phyloP scores from a whole-genome alignment of 2,888 invertebrate genomes.

The Capitulum mitella region DNA sequence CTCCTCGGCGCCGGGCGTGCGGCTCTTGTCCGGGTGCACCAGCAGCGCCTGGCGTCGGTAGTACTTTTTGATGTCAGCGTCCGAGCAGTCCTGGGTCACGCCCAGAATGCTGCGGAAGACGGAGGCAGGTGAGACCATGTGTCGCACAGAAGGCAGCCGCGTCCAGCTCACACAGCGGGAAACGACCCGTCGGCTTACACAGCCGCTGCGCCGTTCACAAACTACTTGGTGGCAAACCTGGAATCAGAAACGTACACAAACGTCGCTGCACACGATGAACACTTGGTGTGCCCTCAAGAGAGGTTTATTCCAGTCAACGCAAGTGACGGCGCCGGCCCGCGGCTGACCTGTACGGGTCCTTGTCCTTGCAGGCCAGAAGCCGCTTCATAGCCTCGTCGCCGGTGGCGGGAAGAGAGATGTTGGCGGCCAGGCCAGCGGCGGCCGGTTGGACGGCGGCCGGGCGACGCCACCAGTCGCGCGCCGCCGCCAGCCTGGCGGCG shows the following conservation, averaged over 20 bases:
- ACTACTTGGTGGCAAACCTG: too few species aligned
- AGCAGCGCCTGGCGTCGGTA: constrained; percentile 88
- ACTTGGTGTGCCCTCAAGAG: too few species aligned
- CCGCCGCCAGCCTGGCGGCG: constrained; percentile 9
- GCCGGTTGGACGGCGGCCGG: too few species aligned
- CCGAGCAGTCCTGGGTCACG: constrained; percentile 75
- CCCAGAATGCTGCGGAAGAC: constrained; percentile 63
- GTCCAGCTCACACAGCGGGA: too few species aligned
- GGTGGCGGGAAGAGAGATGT: constrained; percentile 75
- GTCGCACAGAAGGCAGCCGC: too few species aligned
- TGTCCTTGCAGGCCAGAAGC: constrained; percentile 83
- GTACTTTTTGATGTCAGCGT: constrained; percentile 89
- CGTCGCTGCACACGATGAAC: too few species aligned
- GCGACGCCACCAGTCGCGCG: not conserved
- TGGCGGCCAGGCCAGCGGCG: constrained; percentile 53
- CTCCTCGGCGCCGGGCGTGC: constrained; percentile 89
- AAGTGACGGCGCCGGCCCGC: too few species aligned
- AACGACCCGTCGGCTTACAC: too few species aligned
- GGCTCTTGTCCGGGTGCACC: constrained; percentile 94
- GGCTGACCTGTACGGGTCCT: constrained; percentile 83
- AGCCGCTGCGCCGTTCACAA: too few species aligned
- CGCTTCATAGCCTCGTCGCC: constrained; percentile 94
- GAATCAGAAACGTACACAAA: too few species aligned
- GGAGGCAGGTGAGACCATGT: too few species aligned
- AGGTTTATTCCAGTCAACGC: too few species aligned